These are phyloP conservation scores for Notamacropus eugenii DNA, from an alignment of 2,797 vertebrate genomes.

Conservation along the genomic window DNA sequence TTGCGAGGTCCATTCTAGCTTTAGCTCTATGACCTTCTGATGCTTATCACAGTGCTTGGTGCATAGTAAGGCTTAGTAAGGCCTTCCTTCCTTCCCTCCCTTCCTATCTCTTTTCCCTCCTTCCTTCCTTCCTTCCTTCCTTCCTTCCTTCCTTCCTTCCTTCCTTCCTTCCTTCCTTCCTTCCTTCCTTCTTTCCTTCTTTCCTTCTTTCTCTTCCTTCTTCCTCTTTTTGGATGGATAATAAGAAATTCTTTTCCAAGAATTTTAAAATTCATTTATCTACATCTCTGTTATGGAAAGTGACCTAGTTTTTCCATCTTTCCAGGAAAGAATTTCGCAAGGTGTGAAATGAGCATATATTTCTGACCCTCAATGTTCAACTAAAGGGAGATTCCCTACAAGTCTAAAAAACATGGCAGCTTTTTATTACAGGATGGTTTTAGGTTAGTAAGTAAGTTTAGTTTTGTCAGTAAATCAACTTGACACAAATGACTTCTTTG, in stretches of 20 bases:
- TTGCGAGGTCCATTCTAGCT: neutral
- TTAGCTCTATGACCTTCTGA: neutral
- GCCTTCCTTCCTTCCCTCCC: neutral
- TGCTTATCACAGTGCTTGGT: neutral
- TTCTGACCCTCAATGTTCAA: neutral
- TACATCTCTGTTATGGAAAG: neutral
- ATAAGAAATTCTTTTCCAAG: neutral
- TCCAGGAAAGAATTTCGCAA: neutral
- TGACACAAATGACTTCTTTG: neutral
- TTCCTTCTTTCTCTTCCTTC: neutral
- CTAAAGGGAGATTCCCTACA: neutral
- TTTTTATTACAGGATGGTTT: neutral
- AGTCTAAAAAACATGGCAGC: neutral
- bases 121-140: no score
- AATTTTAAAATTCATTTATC: neutral
- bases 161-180: no score
- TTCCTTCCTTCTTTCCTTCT: no score
- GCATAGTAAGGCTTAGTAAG: neutral
- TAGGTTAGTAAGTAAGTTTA: neutral
- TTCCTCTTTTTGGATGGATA: neutral
- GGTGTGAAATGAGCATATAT: neutral
- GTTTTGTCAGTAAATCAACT: neutral
- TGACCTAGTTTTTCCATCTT: neutral
- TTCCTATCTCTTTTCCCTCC: no score
- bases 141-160: no score